Percentiles rank a stretch among this genome's conserved stretches.
These are phyloP conservation scores for Scopus umbretta DNA, from an alignment of 2,113 vertebrate species.

Conservation along the genomic window DNA sequence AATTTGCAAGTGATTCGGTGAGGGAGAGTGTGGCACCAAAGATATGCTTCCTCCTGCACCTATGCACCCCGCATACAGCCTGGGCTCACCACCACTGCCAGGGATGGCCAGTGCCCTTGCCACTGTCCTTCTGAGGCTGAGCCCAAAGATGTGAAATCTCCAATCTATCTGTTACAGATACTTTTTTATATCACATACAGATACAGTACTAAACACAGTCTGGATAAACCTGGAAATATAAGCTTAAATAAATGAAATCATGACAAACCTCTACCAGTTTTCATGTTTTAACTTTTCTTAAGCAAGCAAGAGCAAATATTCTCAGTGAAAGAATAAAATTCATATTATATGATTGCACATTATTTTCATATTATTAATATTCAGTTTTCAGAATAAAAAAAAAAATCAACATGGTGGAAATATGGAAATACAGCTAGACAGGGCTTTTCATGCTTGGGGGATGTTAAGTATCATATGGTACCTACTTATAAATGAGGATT, in stretches of 20 bases:
- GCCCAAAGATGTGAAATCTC: neutral
- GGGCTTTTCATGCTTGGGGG: neutral
- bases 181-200: neutral
- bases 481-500: neutral
- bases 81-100: neutral
- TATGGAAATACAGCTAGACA: neutral
- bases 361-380: neutral
- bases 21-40: neutral
- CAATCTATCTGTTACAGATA: neutral
- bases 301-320: neutral
- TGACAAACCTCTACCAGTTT: neutral
- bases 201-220: neutral
- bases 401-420: neutral
- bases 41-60: neutral
- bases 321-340: neutral
- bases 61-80: neutral
- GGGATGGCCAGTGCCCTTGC: neutral
- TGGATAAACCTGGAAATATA: neutral
- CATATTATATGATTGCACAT: neutral
- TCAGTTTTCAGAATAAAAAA: neutral
- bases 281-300: neutral
- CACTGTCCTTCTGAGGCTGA: neutral
- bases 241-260: neutral
- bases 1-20: neutral
- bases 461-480: neutral